Conservation (phyloP, 2,797 vertebrate genomes). For the Alectoris magna region DNA sequence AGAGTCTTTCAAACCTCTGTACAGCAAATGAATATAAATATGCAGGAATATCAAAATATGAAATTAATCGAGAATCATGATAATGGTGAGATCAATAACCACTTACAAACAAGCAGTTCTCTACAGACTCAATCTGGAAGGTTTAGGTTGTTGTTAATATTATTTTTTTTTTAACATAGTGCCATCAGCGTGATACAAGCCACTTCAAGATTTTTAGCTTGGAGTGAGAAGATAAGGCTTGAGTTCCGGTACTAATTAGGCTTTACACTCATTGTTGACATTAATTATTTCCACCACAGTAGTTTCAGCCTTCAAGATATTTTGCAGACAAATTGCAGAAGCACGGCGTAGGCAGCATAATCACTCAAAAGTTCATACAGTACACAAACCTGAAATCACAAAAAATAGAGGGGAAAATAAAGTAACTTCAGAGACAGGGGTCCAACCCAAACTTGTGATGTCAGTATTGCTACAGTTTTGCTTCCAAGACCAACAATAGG, state of each 20-base stretch:
- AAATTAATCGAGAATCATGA: background rate
- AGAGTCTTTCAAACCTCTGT: slow-evolving; percentile 3
- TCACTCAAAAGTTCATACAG: background rate
- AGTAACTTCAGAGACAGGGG: background rate
- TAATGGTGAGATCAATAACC: background rate
- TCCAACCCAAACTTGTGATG: background rate
- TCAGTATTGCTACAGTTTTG: background rate
- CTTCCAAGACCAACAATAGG: background rate
- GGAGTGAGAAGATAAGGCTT: background rate
- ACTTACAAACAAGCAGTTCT: background rate
- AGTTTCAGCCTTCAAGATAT: background rate
- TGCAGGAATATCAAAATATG: background rate
- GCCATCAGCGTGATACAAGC: background rate
- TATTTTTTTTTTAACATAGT: background rate
- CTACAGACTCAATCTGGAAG: background rate
- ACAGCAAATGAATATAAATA: slow-evolving; percentile 6
- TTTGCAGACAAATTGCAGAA: slow-evolving; percentile 43
- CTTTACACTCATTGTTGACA: background rate
- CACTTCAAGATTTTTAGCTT: background rate
- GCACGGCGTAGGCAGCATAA: background rate
- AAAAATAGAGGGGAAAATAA: background rate
- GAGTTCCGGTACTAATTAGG: slow-evolving; percentile 1
- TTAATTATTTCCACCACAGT: slow-evolving; percentile 46
- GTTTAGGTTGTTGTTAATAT: background rate
- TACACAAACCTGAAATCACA: background rate